These are phyloP conservation scores for Wiebesia pumilae DNA, from an alignment of 1,140 invertebrate genomes.

Conservation along the genomic window DNA sequence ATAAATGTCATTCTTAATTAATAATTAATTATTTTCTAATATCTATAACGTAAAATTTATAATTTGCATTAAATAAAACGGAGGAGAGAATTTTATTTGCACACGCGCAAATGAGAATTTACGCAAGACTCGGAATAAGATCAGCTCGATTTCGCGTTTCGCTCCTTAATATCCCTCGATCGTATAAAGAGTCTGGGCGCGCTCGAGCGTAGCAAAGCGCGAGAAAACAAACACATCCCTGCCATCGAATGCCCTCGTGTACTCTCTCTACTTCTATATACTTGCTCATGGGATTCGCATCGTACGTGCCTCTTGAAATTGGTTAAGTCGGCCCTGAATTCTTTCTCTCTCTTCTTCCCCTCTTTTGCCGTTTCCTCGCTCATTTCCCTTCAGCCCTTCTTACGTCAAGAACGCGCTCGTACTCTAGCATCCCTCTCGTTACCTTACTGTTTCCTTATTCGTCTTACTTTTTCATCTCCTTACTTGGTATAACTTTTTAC, in stretches of 20 bases:
- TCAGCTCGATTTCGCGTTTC: slow-evolving; percentile 54
- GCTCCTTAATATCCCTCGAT: slow-evolving; percentile 50
- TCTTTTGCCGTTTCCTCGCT: not conserved
- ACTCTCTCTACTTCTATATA: slow-evolving; percentile 6
- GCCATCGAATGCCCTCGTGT: not conserved
- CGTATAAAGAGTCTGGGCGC: slow-evolving; percentile 47
- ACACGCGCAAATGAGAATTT: not conserved
- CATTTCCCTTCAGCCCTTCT: slow-evolving; percentile 42
- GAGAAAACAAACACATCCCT: slow-evolving; percentile 52
- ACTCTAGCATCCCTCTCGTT: not conserved
- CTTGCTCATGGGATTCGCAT: slow-evolving; percentile 56
- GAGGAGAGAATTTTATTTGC: slow-evolving; percentile 31
- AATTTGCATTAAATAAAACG: slow-evolving; percentile 13
- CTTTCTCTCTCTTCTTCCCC: slow-evolving; percentile 53
- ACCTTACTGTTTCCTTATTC: slow-evolving; percentile 11
- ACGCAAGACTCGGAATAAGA: slow-evolving; percentile 44
- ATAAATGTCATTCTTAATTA: not conserved
- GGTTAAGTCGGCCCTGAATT: slow-evolving; percentile 66
- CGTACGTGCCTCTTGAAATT: slow-evolving; percentile 63
- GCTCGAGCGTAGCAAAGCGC: slow-evolving; percentile 49
- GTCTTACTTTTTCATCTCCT: not conserved
- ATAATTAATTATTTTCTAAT: not conserved
- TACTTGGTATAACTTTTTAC: slow-evolving; percentile 38
- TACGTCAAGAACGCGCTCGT: slow-evolving; percentile 20
- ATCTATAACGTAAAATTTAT: not conserved